Conservation (phyloP, 2,113 vertebrate genomes). For the Oxyruncus cristatus region DNA sequence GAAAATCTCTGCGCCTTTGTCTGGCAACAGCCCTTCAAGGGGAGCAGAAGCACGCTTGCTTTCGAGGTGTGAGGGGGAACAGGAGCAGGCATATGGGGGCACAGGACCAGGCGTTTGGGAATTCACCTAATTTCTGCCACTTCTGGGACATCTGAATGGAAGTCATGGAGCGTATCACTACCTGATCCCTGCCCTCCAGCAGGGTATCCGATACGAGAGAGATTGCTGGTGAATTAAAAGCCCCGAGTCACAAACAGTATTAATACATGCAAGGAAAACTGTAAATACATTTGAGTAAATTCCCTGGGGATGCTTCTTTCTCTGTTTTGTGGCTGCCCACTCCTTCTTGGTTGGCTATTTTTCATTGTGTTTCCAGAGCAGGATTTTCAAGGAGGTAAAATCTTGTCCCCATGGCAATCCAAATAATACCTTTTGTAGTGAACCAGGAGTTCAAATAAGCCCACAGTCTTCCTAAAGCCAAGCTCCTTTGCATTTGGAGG, state of each 20-base stretch:
- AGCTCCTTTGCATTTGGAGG: background rate
- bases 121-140: background rate
- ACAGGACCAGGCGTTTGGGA: background rate
- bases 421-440: background rate
- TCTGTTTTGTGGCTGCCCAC: background rate
- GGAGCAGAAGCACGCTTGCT: background rate
- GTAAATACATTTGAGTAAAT: background rate
- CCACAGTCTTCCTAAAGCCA: background rate
- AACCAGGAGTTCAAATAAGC: background rate
- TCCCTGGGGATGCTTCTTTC: background rate
- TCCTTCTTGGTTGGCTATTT: background rate
- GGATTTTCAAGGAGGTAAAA: background rate
- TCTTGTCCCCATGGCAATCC: background rate
- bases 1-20: slow-evolving; percentile 48
- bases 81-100: background rate
- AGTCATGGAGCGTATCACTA: rapidly evolving
- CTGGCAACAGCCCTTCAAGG: background rate
- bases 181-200: background rate
- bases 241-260: background rate
- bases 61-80: background rate
- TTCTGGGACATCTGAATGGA: background rate
- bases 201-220: background rate
- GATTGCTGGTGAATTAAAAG: background rate
- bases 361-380: background rate
- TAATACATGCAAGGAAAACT: background rate